Evolutionary conservation across 2,888 invertebrate genomes (phyloP).

Genomic region (Bembecia ichneumoniformis): DNA sequence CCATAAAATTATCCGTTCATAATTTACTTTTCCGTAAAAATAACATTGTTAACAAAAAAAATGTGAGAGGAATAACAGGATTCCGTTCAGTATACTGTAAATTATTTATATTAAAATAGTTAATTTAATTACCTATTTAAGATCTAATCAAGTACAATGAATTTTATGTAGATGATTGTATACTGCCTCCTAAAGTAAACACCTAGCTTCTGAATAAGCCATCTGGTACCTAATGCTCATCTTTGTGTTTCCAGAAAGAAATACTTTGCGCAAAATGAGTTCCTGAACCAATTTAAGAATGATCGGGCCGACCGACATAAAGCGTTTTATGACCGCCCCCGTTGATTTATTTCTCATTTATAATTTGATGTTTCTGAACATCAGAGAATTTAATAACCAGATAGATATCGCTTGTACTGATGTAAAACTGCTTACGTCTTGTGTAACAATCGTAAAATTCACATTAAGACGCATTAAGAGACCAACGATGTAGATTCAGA

Average conservation of each 20-base stretch:
- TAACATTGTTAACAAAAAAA: too few species aligned
- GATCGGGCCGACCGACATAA: conserved; percentile 46
- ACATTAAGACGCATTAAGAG: conserved; percentile 70
- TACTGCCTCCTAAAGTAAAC: too few species aligned
- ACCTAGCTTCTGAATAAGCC: background rate
- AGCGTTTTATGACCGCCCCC: conserved; percentile 62
- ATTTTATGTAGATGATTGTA: too few species aligned
- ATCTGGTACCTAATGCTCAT: conserved; percentile 4
- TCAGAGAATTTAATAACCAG: conserved; percentile 68
- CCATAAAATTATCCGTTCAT: too few species aligned
- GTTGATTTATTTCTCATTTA: conserved; percentile 70
- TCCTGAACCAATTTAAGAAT: conserved; percentile 54
- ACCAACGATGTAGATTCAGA: conserved; percentile 42
- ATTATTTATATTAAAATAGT: too few species aligned
- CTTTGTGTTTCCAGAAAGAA: conserved; percentile 3
- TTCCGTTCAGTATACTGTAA: too few species aligned
- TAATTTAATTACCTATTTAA: too few species aligned
- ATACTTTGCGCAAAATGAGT: conserved; percentile 10
- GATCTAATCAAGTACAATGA: too few species aligned
- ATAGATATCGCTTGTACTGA: conserved; percentile 64
- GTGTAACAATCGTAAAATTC: conserved; percentile 71
- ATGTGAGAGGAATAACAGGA: too few species aligned
- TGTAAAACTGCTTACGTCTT: conserved; percentile 65
- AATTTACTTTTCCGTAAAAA: too few species aligned
- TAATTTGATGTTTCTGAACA: conserved; percentile 70